Conservation (phyloP, 1,140 invertebrate genomes). For the Pararge aegeria region DNA sequence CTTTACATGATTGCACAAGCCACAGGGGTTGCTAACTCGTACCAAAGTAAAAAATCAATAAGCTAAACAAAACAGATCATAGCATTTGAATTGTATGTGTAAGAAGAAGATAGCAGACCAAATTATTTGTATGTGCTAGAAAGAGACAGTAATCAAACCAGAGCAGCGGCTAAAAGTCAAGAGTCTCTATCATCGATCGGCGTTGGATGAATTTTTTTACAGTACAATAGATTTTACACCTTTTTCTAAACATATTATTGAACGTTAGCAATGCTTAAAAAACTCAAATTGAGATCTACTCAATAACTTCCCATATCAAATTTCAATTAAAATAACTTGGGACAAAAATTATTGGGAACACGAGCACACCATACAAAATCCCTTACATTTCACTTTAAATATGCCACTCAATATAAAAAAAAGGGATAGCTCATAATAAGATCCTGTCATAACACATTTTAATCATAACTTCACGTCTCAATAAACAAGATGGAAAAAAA, state of each 20-base stretch:
- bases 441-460: conserved; percentile 74
- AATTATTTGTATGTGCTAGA: neutral
- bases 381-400: neutral
- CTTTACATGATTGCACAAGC: too few species aligned
- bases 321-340: conserved; percentile 32
- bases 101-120: conserved; percentile 48
- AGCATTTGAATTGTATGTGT: conserved; percentile 51
- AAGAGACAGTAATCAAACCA: conserved; percentile 37
- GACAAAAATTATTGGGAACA: conserved; percentile 1
- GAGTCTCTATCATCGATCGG: conserved; percentile 72
- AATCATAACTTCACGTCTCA: conserved; percentile 71
- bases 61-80: conserved; percentile 63
- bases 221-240: conserved; percentile 26
- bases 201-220: conserved; percentile 41
- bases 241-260: conserved; percentile 14
- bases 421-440: conserved; percentile 56
- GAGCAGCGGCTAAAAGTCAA: conserved; percentile 62
- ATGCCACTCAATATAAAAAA: conserved; percentile 21
- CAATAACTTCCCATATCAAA: conserved; percentile 35
- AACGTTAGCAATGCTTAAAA: conserved; percentile 13
- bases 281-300: neutral
- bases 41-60: conserved; percentile 66
- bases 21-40: too few species aligned
- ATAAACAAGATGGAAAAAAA: conserved; percentile 61
- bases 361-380: neutral